Evolutionary conservation across 2,888 invertebrate genomes (phyloP).

Genomic region (Balanococcus diminutus): DNA sequence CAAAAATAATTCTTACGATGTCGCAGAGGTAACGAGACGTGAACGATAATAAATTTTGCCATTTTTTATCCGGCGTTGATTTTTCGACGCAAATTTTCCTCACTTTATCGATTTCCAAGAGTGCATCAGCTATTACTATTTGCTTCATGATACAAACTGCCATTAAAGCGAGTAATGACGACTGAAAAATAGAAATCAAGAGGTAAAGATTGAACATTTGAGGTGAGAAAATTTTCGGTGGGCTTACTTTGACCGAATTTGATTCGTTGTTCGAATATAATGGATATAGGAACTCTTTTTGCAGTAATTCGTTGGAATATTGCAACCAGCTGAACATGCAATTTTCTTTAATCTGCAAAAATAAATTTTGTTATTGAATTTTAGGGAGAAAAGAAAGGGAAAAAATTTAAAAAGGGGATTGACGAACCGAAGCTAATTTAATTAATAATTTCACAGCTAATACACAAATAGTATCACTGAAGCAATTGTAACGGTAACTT

Average conservation of each 20-base stretch:
- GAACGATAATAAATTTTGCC: slow-evolving; percentile 48
- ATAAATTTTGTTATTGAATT: neutral
- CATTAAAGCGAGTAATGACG: slow-evolving; percentile 42
- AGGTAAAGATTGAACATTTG: neutral
- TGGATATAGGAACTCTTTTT: slow-evolving; percentile 51
- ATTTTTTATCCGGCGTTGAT: slow-evolving; percentile 23
- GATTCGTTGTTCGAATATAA: slow-evolving; percentile 47
- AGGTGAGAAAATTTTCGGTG: neutral
- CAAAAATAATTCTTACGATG: slow-evolving; percentile 11
- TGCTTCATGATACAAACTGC: slow-evolving; percentile 52
- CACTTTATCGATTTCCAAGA: slow-evolving; percentile 50
- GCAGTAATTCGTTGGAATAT: slow-evolving; percentile 50
- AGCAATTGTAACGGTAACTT: slow-evolving; percentile 49
- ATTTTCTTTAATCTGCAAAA: slow-evolving; percentile 41
- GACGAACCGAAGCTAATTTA: slow-evolving; percentile 44
- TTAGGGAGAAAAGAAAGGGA: neutral
- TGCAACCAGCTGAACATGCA: slow-evolving; percentile 53
- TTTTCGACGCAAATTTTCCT: slow-evolving; percentile 45
- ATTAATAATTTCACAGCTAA: slow-evolving; percentile 46
- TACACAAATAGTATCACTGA: slow-evolving; percentile 43
- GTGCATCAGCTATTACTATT: slow-evolving; percentile 49
- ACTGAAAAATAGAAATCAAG: neutral
- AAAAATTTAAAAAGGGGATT: too few relatives aligned
- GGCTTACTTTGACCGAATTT: slow-evolving; percentile 22
- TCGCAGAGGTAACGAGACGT: slow-evolving; percentile 18